phyloP scores from a whole-genome alignment of 2,888 invertebrate genomes.

The Neocrepidodera transversa region DNA sequence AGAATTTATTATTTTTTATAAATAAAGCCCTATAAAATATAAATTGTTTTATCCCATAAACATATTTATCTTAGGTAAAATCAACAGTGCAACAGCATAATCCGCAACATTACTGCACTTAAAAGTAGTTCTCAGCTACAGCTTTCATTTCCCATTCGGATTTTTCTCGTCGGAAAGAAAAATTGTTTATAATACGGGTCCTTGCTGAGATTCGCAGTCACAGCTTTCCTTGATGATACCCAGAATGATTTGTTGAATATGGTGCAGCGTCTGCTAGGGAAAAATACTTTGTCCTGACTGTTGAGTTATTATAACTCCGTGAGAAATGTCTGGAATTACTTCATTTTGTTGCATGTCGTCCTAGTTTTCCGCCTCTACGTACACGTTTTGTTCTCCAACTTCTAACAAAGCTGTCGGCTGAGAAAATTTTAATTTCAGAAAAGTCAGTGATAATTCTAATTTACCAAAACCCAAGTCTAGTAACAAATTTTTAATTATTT shows the following conservation, averaged over 20 bases:
- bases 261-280: slow-evolving; percentile 46
- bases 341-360: slow-evolving; percentile 47
- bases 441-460: too few species aligned
- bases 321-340: slow-evolving; percentile 54
- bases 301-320: slow-evolving; percentile 54
- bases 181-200: slow-evolving; percentile 36
- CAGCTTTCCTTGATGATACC: slow-evolving; percentile 47
- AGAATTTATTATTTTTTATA: too few species aligned
- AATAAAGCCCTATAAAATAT: too few species aligned
- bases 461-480: too few species aligned
- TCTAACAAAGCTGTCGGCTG: background rate
- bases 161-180: slow-evolving; percentile 28
- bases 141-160: background rate
- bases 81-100: too few species aligned
- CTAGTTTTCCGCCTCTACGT: slow-evolving; percentile 33
- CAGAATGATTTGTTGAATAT: slow-evolving; percentile 46
- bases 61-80: too few species aligned
- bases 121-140: too few species aligned
- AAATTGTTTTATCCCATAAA: too few species aligned
- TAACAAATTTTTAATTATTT: too few species aligned
- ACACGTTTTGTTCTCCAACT: background rate
- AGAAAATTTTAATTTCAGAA: background rate
- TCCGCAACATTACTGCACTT: too few species aligned
- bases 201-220: slow-evolving; percentile 40
- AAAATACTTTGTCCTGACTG: slow-evolving; percentile 48